Evolutionary conservation across 2,888 invertebrate species (phyloP), one percentile per base, ranked within the genome.

Genomic region (Cheilosia scutellata): DNA sequence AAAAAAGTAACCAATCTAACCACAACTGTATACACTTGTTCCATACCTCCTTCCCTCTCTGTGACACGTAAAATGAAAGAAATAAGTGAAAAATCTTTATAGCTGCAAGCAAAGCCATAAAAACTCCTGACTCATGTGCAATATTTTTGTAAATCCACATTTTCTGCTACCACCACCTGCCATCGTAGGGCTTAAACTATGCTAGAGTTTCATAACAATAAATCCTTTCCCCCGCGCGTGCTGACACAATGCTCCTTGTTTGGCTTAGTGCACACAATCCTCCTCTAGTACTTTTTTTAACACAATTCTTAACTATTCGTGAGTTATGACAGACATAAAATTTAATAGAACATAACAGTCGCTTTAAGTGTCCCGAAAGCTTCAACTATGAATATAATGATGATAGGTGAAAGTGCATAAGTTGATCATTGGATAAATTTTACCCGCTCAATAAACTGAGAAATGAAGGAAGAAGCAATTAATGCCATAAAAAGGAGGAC

Each of bases 301-400:
- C 53, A 77, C 68, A 76, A 68, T 75, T 66, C 75, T 13, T 51
- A 68, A 68, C 76, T 63, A 58, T 55, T 65, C n/a, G 55, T 65
- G 29, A 79, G 31, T 79, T 78, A 79, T 72, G 78, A 58, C n/a
- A 42, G 78, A 58, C 51, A 79, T 79, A 71, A 79, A 79, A 65
- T 65, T 79, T 71, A 79, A 79, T 72, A 65, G 71, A 58, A 79
- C 40, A 49, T 79, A 49, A 60, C 53, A 9, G 70, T 78, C 55
- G 29, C 20, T 51, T 42, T 68, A 60, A 76, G 71, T 71, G 70
- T 70, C 16, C 11, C n/a, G 5, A 70, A 9, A 20, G 55, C 13
- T 57, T 68, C n/a, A 9, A 33, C 31, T 29, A 70, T 29, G 20
- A 57, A 37, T 13, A 40, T 68, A 20, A 37, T 47, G 44, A 47